A percentile compares a stretch with the other conserved stretches of the same genome.
These are phyloP conservation scores for Junonia oenone DNA, from an alignment of 2,888 invertebrate genomes.

Conservation along the genomic window DNA sequence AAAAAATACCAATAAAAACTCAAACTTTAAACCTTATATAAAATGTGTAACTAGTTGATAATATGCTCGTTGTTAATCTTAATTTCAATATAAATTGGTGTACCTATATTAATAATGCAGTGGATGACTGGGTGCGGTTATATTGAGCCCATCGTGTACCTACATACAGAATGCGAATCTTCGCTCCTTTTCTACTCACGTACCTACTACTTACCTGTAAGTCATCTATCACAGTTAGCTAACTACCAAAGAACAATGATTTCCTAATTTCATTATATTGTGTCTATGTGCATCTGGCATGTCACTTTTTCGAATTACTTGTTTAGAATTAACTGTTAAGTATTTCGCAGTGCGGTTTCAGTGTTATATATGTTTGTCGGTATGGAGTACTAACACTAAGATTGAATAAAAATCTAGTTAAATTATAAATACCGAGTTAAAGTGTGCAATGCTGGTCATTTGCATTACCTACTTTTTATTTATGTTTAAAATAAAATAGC, in stretches of 20 bases:
- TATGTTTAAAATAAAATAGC: constrained; percentile 76
- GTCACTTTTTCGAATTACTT: constrained; percentile 40
- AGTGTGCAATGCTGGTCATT: constrained; percentile 78
- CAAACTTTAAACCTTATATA: constrained; percentile 38
- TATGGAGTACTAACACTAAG: constrained; percentile 70
- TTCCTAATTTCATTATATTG: constrained; percentile 35
- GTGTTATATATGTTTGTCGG: constrained; percentile 54
- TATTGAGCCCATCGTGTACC: constrained; percentile 14
- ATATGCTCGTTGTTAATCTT: constrained; percentile 47
- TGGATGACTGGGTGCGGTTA: constrained; percentile 19
- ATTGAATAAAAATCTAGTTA: constrained; percentile 71
- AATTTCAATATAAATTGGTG: constrained; percentile 41
- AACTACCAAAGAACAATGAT: constrained; percentile 40
- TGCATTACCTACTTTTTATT: constrained; percentile 76
- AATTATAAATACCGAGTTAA: constrained; percentile 70
- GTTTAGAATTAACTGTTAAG: constrained; percentile 35
- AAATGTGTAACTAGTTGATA: constrained; percentile 54
- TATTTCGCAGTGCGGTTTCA: constrained; percentile 36
- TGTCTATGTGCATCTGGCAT: constrained; percentile 38
- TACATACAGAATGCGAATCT: constrained; percentile 18
- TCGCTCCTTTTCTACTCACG: constrained; percentile 21
- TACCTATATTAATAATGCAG: constrained; percentile 34
- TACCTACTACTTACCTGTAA: constrained; percentile 18
- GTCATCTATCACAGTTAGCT: constrained; percentile 31
- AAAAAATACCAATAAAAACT: constrained; percentile 44